These are phyloP conservation scores for Stegostoma tigrinum DNA, from an alignment of 2,113 vertebrate species.

Conservation along the genomic window DNA sequence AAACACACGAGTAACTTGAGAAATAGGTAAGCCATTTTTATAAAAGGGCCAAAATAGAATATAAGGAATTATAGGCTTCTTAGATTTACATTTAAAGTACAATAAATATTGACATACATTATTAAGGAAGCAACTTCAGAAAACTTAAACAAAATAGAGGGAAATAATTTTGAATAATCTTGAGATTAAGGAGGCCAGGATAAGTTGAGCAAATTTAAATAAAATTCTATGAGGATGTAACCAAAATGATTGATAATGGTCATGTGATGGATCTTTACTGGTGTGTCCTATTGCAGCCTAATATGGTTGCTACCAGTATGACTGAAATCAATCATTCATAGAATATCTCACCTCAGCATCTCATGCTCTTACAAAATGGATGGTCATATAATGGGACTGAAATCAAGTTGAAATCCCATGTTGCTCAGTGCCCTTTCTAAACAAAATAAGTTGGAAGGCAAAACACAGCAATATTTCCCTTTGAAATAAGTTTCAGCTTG, in stretches of 20 bases:
- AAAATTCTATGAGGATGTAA: neutral
- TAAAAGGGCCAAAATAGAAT: neutral
- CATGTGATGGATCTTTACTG: neutral
- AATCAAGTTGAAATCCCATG: neutral
- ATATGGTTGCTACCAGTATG: neutral
- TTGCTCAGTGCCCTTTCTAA: neutral
- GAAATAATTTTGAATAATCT: neutral
- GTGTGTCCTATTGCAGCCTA: too few species aligned
- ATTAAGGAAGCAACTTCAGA: neutral
- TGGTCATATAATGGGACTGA: neutral
- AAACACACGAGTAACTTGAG: neutral
- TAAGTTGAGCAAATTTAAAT: neutral
- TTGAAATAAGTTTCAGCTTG: too few species aligned
- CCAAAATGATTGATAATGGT: neutral
- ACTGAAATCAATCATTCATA: neutral
- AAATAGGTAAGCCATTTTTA: neutral
- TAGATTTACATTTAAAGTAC: neutral
- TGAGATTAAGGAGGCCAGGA: neutral
- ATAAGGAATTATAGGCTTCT: neutral
- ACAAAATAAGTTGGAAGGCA: neutral
- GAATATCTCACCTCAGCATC: neutral
- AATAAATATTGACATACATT: neutral
- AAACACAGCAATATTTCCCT: neutral
- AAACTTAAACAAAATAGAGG: neutral
- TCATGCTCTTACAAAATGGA: neutral